Evolutionary conservation across 1,140 invertebrate genomes (phyloP).

Genomic region (Drosophila quadrilineata): DNA sequence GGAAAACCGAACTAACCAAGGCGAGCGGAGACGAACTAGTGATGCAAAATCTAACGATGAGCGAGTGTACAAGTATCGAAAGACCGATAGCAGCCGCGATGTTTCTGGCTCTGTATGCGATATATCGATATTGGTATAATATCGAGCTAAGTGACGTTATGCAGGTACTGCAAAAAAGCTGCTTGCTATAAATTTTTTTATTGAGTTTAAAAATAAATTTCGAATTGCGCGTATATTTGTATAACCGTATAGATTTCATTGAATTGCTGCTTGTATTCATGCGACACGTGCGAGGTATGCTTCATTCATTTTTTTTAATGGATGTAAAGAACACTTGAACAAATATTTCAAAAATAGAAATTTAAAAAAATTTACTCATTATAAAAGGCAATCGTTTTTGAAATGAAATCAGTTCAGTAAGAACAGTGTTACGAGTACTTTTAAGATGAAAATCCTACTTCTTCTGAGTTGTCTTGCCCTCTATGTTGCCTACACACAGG

Average conservation of each 20-base stretch:
- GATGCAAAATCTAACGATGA: not conserved
- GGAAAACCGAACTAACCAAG: slow-evolving; percentile 38
- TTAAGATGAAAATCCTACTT: not conserved
- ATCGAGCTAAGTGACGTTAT: too few relatives aligned
- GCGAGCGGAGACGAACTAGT: slow-evolving; percentile 35
- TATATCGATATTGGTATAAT: not conserved
- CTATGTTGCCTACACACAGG: not conserved
- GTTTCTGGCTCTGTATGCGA: too few relatives aligned
- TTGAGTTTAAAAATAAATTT: too few relatives aligned
- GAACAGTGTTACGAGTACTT: not conserved
- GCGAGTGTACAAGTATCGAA: not conserved
- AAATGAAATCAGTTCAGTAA: not conserved
- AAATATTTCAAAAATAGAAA: not conserved
- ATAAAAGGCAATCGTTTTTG: not conserved
- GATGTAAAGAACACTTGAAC: too few relatives aligned
- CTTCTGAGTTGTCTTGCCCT: not conserved
- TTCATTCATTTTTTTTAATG: too few relatives aligned
- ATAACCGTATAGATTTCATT: too few relatives aligned
- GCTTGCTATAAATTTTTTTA: too few relatives aligned
- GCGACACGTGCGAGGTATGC: too few relatives aligned
- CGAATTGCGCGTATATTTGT: too few relatives aligned
- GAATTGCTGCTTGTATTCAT: too few relatives aligned
- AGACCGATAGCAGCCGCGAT: not conserved
- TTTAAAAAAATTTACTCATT: not conserved
- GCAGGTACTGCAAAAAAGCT: too few relatives aligned